Conservation (phyloP, 2,797 vertebrate genomes). For the Oceanodroma leucorhoa region DNA sequence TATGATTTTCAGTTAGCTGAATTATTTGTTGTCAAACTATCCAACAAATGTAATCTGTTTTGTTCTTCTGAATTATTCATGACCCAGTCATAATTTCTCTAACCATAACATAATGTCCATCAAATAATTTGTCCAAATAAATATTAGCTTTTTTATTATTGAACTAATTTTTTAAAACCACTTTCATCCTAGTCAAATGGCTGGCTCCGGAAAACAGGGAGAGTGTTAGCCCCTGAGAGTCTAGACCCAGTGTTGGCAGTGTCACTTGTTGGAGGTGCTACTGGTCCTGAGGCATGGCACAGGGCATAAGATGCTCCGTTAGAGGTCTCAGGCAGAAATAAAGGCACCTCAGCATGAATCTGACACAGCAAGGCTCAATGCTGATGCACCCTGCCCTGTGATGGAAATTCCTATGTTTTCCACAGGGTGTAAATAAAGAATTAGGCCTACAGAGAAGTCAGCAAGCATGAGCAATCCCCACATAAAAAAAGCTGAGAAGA, state of each 20-base stretch:
- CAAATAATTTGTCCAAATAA: background rate
- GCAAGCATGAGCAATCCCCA: background rate
- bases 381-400: background rate
- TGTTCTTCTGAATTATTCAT: background rate
- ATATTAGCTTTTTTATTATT: background rate
- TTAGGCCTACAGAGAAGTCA: accelerated
- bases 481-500: background rate
- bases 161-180: background rate
- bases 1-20: background rate
- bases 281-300: background rate
- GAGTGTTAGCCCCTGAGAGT: background rate
- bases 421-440: background rate
- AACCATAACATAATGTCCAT: background rate
- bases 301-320: background rate
- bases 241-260: background rate
- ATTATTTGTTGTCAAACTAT: background rate
- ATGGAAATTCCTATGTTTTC: background rate
- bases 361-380: background rate
- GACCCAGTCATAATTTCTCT: background rate
- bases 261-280: background rate
- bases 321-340: background rate
- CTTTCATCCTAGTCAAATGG: background rate
- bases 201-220: background rate
- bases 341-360: background rate
- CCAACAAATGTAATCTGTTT: background rate